Evolutionary conservation across 1,140 invertebrate genomes (phyloP).

Genomic region (Eurosta solidaginis): DNA sequence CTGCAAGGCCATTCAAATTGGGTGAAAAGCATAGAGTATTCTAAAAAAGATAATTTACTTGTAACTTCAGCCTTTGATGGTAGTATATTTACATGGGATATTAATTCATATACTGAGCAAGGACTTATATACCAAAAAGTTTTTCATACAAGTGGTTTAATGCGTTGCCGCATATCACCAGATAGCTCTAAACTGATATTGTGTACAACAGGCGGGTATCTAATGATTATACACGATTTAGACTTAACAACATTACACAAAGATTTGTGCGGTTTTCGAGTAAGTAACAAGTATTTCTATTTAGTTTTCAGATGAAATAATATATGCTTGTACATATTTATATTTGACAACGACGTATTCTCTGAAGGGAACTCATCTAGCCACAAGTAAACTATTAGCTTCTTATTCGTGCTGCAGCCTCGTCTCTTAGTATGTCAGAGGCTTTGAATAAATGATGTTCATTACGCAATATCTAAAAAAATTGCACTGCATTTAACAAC

Average conservation of each 20-base stretch:
- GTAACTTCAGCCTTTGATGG: constrained; percentile 93
- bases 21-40: constrained; percentile 97
- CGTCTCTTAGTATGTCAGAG: too few relatives aligned
- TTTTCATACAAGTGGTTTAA: constrained; percentile 72
- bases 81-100: constrained; percentile 92
- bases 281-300: constrained; percentile 50
- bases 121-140: constrained; percentile 79
- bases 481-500: too few relatives aligned
- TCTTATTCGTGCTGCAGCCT: too few relatives aligned
- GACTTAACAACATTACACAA: constrained; percentile 77
- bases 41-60: constrained; percentile 80
- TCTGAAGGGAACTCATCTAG: too few relatives aligned
- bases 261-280: constrained; percentile 86
- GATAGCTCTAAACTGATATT: constrained; percentile 87
- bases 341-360: too few relatives aligned
- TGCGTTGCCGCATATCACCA: constrained; percentile 85
- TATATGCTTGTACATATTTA: neutral
- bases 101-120: constrained; percentile 83
- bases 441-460: too few relatives aligned
- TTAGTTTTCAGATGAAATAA: neutral
- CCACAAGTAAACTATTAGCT: too few relatives aligned
- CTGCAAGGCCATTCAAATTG: constrained; percentile 89
- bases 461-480: too few relatives aligned
- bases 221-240: constrained; percentile 88
- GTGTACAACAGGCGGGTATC: constrained; percentile 85